phyloP scores from a whole-genome alignment of 2,113 vertebrate genomes.

The Zingel zingel region DNA sequence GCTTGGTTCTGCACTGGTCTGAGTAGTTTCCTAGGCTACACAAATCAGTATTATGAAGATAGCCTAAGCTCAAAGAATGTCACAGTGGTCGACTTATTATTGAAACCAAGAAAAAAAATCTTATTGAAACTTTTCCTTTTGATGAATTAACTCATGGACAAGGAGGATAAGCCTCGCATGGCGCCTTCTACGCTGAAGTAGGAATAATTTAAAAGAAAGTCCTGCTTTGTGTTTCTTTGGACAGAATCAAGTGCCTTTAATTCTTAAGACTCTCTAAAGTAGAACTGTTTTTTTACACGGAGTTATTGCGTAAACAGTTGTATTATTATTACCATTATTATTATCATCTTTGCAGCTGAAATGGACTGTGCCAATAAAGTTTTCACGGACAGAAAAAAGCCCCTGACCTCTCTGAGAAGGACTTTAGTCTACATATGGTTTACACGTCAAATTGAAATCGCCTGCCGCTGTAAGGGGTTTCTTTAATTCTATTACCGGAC shows the following conservation, averaged over 20 bases:
- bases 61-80: conserved; percentile 94
- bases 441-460: conserved; percentile 60
- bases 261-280: conserved; percentile 10
- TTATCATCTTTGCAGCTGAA: conserved; percentile 19
- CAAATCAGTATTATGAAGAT: conserved; percentile 98
- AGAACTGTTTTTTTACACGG: neutral
- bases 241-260: conserved; percentile 54
- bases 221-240: conserved; percentile 38
- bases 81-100: conserved; percentile 97
- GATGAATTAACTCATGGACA: conserved; percentile 90
- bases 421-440: conserved; percentile 62
- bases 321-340: conserved; percentile 11
- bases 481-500: conserved; percentile 78
- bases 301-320: neutral
- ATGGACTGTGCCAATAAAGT: conserved; percentile 6
- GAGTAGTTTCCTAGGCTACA: conserved; percentile 90
- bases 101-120: conserved; percentile 80
- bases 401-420: conserved; percentile 49
- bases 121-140: conserved; percentile 92
- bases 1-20: conserved; percentile 88
- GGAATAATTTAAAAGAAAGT: conserved; percentile 35
- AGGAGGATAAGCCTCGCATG: conserved; percentile 79
- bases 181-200: conserved; percentile 48
- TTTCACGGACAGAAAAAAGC: conserved; percentile 35
- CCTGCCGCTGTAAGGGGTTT: conserved; percentile 53